Evolutionary conservation across 1,140 invertebrate species (phyloP).

Genomic region (Bombus confusus): DNA sequence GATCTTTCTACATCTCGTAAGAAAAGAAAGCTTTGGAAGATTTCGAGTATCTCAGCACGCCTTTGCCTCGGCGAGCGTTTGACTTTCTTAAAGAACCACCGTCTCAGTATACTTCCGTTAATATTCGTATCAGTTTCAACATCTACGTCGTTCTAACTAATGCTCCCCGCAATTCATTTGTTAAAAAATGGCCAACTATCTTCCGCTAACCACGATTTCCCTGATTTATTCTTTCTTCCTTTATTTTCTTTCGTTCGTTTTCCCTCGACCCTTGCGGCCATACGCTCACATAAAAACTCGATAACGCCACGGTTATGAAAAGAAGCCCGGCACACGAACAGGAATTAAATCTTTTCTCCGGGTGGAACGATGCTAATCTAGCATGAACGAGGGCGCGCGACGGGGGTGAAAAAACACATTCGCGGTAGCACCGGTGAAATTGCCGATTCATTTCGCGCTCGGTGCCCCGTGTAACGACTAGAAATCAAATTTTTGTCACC

Average conservation of each 20-base stretch:
- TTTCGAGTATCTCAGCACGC: neutral
- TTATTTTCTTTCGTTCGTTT: neutral
- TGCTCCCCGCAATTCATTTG: neutral
- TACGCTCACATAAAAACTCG: neutral
- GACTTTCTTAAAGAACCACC: neutral
- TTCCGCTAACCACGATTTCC: neutral
- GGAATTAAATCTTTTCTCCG: slow-evolving; percentile 28
- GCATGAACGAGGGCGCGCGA: neutral
- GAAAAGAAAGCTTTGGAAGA: neutral
- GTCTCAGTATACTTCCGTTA: neutral
- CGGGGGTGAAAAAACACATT: neutral
- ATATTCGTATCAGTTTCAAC: neutral
- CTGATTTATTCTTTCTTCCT: neutral
- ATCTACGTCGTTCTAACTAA: neutral
- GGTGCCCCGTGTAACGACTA: neutral
- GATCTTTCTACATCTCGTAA: neutral
- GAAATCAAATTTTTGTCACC: slow-evolving; percentile 47
- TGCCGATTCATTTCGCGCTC: slow-evolving; percentile 25
- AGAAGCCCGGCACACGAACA: slow-evolving; percentile 5
- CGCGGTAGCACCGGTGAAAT: neutral
- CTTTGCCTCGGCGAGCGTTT: neutral
- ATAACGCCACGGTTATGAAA: slow-evolving; percentile 25
- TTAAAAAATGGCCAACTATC: slow-evolving; percentile 7
- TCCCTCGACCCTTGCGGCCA: neutral
- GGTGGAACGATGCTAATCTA: slow-evolving; percentile 28